Evolutionary conservation across 2,888 invertebrate species (phyloP).

Genomic region (Andrena bucephala): DNA sequence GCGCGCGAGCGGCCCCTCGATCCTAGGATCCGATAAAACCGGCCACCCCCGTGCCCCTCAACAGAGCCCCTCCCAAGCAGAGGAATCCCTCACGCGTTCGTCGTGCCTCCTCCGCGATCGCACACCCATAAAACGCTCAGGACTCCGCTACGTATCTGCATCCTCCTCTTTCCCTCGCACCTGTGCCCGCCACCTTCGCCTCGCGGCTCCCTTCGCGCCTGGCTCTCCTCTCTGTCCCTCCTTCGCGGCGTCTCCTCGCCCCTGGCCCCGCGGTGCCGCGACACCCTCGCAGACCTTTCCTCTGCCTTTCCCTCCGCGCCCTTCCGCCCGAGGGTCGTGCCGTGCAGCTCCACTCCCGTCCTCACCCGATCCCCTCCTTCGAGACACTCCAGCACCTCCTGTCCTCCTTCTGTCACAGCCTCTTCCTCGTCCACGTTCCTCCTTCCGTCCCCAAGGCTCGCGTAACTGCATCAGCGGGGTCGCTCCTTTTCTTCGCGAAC

Average conservation of each 20-base stretch:
- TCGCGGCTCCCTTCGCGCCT: constrained; percentile 15
- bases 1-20: constrained; percentile 79
- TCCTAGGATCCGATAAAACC: constrained; percentile 79
- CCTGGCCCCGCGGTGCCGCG: constrained; percentile 17
- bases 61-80: constrained; percentile 46
- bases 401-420: constrained; percentile 6
- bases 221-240: constrained; percentile 2
- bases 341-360: constrained; percentile 64
- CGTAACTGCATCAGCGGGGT: constrained; percentile 9
- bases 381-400: constrained; percentile 24
- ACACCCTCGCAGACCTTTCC: constrained; percentile 59
- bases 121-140: constrained; percentile 46
- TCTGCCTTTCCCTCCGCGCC: constrained; percentile 47
- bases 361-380: constrained; percentile 65
- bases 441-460: neutral
- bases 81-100: constrained; percentile 70
- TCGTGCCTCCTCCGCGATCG: constrained; percentile 70
- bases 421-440: neutral
- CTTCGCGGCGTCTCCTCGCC: neutral
- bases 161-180: constrained; percentile 3
- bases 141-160: constrained; percentile 20
- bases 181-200: constrained; percentile 19
- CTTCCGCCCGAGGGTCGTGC: constrained; percentile 67
- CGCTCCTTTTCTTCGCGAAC: neutral
- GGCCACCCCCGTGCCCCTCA: constrained; percentile 58